Evolutionary conservation across 2,797 vertebrate species (phyloP), one percentile per base, ranked within the genome.

Genomic region (Chelidonichthys spinosus): DNA sequence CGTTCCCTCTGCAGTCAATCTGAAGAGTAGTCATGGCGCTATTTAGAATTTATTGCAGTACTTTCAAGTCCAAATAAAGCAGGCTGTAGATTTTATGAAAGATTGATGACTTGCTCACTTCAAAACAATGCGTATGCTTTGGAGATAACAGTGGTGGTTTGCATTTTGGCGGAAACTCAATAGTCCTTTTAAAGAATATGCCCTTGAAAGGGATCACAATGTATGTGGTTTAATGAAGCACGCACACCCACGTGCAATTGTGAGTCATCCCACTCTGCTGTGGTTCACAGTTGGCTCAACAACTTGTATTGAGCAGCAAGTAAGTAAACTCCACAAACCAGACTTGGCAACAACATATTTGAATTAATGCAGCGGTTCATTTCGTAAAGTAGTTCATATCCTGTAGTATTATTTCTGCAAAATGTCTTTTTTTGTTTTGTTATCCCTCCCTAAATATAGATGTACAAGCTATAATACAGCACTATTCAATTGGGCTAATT

Each of bases 201-300:
- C 13, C 35, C 77, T 80, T 86, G 54, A 89, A 84, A 81, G 53
- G 32, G 69, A 73, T 64, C 69, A 58, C 35, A 59, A 32, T 73
- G 58, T 69, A 63, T 84, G 70, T 67, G 65, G 53, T 73, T 76
- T 80, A 83, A 79, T 2, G 32, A 81, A 59, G 47, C 36, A 40
- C 15, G 7, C 40, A 78, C 81, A 46, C 75, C 77, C 78, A 74
- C 64, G 4, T 53, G 40, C 59, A 46, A 55, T 47, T 5, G 13
- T 81, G 77, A 81, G 13, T 87, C 80, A 78, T 76, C 69, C 69
- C 33, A 32, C 37, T 82, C 35, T 58, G 59, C 67, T 78, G 25
- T 59, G 65, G 62, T 35, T 79, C 65, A 84, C 78, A 77, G 47
- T 55, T 69, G 64, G 63, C 53, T 85, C 18, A 43, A 72, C 35